Evolutionary conservation across 2,888 invertebrate species (phyloP), one percentile per base, ranked within the genome.

Genomic region (Drosophila meridiana): DNA sequence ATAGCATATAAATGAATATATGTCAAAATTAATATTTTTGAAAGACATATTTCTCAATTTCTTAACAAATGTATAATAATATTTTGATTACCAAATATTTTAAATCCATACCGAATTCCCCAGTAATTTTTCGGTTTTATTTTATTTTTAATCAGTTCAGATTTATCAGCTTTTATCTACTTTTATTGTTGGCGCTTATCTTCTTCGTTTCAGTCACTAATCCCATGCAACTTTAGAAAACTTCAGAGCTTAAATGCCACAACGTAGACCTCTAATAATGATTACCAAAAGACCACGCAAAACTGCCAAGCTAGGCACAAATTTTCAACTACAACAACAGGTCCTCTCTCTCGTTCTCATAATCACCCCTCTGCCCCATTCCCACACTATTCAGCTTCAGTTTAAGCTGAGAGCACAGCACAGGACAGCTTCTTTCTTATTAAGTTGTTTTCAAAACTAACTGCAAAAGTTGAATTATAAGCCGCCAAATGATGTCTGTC

Each of bases 391-490:
- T n/a, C 5, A 55, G 52, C 36, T 67, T 66, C 40, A 48, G 55
- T 58, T 48, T 63, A 64, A 67, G 68, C 45, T 40, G 65, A 55
- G 36, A 11, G 36, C 36, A 36, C 11, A 38, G 58, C 77, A 47
- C 45, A 32, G 55, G 53, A 57, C 72, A 61, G 57, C 76, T 67
- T 64, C 50, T 76, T 75, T 65, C 53, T 69, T 82, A 82, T 82
- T 79, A 81, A 81, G 81, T 77, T 83, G 79, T 79, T 80, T 73
- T 79, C 20, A 65, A 77, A 78, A 76, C 69, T 77, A 81, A 55
- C 81, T 76, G 75, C 80, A 86, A 84, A 84, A 88, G 84, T 87
- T 87, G 82, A 86, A 88, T 87, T 84, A 87, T 86, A 87, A 86
- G 80, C 76, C 74, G 74, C 78, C 84, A 81, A 73, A 81, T 78